Evolutionary conservation across 2,113 vertebrate genomes (phyloP), one percentile per base, ranked within the genome.

Genomic region (Melospiza melodia): DNA sequence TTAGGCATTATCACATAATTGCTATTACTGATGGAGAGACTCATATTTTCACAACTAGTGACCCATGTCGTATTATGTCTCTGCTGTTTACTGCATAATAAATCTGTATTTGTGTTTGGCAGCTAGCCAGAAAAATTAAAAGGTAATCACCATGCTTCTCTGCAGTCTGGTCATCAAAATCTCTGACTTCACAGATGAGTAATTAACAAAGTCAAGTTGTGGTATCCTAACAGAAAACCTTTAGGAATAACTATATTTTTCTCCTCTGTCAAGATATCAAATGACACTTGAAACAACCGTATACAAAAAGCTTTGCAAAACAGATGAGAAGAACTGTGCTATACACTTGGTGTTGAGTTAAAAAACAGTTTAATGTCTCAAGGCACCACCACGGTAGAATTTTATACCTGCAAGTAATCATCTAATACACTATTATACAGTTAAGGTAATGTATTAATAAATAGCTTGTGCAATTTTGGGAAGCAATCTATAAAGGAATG

Each of bases 321-420:
- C 44, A 96, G 89, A 71, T 95, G 87, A 88, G 91, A 97, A 97
- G 94, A 97, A 96, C 82, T 94, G 92, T 96, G 92, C 89, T 95
- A 93, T 94, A 93, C 92, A 92, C 92, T 94, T 96, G 90, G 81
- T 76, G 71, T 95, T 87, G 85, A 97, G 88, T 97, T 97, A 98
- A 94, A 98, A 96, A 98, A 97, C 91, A 95, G 96, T 98, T 98
- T 97, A 98, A 98, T 97, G 95, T 98, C 98, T 98, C 98, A 98
- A 99, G 98, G 99, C 99, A 99, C 98, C 97, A 97, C 96, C 98
- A 98, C 94, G 98, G 98, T 97, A 97, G 96, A 96, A 97, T 98
- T 97, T 97, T 97, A 95, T 96, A 97, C 95, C 96, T 97, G 95
- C 83, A 96, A 95, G 91, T 95, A 97, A 94, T 97, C 65, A 87